Evolutionary conservation across 2,797 vertebrate genomes (phyloP).

Genomic region (Enteromius radiatus): DNA sequence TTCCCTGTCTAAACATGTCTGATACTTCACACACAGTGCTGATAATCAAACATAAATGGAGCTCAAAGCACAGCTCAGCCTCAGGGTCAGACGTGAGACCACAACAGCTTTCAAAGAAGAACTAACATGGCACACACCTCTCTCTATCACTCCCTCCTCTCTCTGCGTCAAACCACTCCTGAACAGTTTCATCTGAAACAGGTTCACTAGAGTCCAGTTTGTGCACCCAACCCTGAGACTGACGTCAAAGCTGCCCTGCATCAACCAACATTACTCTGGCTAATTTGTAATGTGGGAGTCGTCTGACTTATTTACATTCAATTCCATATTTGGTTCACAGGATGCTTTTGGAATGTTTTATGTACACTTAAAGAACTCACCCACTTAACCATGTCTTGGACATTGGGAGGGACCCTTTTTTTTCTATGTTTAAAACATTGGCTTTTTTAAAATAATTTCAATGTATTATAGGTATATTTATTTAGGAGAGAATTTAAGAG

Average conservation of each 20-base stretch:
- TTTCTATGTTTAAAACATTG: background rate
- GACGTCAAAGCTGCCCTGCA: background rate
- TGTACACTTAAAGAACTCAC: background rate
- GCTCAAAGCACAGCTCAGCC: constrained; percentile 52
- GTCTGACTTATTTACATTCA: background rate
- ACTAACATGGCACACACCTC: constrained; percentile 14
- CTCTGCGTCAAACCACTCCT: background rate
- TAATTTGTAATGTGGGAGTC: background rate
- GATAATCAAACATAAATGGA: constrained; percentile 59
- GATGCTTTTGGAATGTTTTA: background rate
- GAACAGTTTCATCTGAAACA: constrained; percentile 25
- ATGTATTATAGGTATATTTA: background rate
- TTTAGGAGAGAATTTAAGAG: background rate
- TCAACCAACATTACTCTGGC: background rate
- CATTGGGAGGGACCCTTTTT: background rate
- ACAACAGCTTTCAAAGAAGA: constrained; percentile 40
- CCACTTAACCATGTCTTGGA: background rate
- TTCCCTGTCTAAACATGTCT: constrained; percentile 56
- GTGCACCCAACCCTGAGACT: constrained; percentile 11
- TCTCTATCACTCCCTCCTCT: constrained; percentile 18
- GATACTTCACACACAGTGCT: constrained; percentile 41
- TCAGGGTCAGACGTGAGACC: constrained; percentile 42
- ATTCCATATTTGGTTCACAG: background rate
- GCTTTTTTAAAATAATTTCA: background rate
- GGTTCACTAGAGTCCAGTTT: constrained; percentile 13